Percentiles rank a stretch among this genome's conserved stretches.
Conservation (phyloP, 2,797 vertebrate species). For the Apodemus agrarius region DNA sequence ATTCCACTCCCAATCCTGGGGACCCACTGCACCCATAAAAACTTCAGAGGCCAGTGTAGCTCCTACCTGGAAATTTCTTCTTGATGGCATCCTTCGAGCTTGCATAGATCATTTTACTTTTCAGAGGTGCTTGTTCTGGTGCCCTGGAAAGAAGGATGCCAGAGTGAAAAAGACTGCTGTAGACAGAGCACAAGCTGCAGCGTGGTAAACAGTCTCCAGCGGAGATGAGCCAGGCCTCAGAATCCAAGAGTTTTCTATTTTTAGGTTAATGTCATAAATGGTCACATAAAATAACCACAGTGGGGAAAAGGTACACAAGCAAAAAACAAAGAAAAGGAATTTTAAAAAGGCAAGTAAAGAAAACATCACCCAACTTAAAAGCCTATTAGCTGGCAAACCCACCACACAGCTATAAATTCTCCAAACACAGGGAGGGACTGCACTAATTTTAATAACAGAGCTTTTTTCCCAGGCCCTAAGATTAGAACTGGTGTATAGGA, state of each 20-base stretch:
- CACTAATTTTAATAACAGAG: neutral
- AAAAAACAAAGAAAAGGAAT: neutral
- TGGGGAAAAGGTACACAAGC: neutral
- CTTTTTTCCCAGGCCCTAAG: neutral
- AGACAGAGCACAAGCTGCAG: slow-evolving; percentile 36
- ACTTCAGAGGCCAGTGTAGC: neutral
- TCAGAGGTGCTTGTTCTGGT: slow-evolving; percentile 87
- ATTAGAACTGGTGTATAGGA: accelerated
- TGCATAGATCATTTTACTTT: slow-evolving; percentile 91
- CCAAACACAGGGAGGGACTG: neutral
- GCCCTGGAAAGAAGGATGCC: slow-evolving; percentile 85
- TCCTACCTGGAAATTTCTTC: slow-evolving; percentile 86
- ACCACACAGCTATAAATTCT: neutral
- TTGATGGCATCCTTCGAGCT: slow-evolving; percentile 90
- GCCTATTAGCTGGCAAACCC: neutral
- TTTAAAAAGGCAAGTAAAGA: neutral
- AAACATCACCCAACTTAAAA: neutral
- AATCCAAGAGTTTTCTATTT: neutral
- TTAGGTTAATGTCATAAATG: neutral
- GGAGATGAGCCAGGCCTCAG: neutral
- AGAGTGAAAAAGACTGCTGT: neutral
- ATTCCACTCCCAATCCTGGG: neutral
- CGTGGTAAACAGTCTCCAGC: neutral
- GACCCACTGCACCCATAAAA: neutral
- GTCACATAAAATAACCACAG: neutral